These are phyloP conservation scores for Epistrophella euchroma DNA, from an alignment of 2,888 invertebrate species.

Conservation along the genomic window DNA sequence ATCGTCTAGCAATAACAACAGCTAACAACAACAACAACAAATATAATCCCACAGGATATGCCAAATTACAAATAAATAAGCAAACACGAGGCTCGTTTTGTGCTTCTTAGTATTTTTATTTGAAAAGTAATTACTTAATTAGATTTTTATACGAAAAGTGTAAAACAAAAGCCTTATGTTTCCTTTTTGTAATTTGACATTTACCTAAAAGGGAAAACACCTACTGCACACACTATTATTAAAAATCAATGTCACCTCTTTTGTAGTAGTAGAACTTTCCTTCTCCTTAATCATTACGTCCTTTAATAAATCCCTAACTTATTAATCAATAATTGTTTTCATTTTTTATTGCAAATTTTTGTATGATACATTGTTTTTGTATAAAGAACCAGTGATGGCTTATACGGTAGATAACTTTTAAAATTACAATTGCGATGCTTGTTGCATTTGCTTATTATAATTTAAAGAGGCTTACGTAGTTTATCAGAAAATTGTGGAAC, in stretches of 20 bases:
- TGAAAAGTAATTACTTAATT: not conserved
- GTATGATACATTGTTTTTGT: not conserved
- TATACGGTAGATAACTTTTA: not conserved
- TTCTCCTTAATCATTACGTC: not conserved
- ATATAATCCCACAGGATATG: slow-evolving; percentile 74
- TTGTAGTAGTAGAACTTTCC: slow-evolving; percentile 21
- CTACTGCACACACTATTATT: slow-evolving; percentile 49
- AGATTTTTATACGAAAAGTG: slow-evolving; percentile 20
- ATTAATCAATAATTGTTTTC: not conserved
- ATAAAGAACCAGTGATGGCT: not conserved
- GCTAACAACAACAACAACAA: slow-evolving; percentile 69
- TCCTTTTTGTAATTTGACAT: slow-evolving; percentile 79
- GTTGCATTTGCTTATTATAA: not conserved
- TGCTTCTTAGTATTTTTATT: not conserved
- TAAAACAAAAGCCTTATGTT: slow-evolving; percentile 74
- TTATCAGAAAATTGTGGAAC: not conserved
- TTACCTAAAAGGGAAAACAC: slow-evolving; percentile 56
- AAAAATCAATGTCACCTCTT: slow-evolving; percentile 41
- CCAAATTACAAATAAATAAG: slow-evolving; percentile 77
- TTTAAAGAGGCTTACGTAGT: not conserved
- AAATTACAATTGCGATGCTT: not conserved
- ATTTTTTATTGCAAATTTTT: not conserved
- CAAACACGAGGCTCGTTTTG: slow-evolving; percentile 58
- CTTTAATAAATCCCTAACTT: not conserved
- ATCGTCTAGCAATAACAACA: slow-evolving; percentile 79